A percentile compares a stretch with the other conserved stretches of the same genome.
phyloP scores from a whole-genome alignment of 2,797 vertebrate species.

The Silurus aristotelis region DNA sequence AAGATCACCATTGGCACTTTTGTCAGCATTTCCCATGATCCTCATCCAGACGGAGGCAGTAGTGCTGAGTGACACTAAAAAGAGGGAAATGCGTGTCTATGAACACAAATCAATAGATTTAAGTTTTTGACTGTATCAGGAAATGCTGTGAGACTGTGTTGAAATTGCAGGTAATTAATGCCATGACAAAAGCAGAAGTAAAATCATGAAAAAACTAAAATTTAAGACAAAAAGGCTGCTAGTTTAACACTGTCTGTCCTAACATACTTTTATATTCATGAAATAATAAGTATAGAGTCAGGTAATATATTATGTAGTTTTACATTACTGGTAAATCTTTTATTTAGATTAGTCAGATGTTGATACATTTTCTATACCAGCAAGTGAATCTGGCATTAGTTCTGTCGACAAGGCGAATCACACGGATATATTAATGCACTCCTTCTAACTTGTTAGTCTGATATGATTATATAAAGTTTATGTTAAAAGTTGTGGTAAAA shows the following conservation, averaged over 20 bases:
- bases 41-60: too few relatives aligned
- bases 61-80: too few relatives aligned
- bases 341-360: neutral
- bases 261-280: neutral
- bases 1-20: too few relatives aligned
- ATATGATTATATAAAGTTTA: too few relatives aligned
- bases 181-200: neutral
- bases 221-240: neutral
- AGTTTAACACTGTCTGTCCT: neutral
- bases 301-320: neutral
- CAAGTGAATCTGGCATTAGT: neutral
- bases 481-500: too few relatives aligned
- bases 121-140: too few relatives aligned
- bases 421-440: neutral
- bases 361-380: neutral
- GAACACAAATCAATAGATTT: too few relatives aligned
- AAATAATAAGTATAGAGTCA: too few relatives aligned
- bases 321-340: neutral
- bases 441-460: neutral
- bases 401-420: neutral
- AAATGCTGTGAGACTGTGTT: too few relatives aligned
- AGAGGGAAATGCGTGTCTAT: too few relatives aligned
- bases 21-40: too few relatives aligned
- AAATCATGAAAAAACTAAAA: neutral
- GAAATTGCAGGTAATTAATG: neutral